Conservation (phyloP, 2,888 invertebrate species). For the Latrodectus elegans region DNA sequence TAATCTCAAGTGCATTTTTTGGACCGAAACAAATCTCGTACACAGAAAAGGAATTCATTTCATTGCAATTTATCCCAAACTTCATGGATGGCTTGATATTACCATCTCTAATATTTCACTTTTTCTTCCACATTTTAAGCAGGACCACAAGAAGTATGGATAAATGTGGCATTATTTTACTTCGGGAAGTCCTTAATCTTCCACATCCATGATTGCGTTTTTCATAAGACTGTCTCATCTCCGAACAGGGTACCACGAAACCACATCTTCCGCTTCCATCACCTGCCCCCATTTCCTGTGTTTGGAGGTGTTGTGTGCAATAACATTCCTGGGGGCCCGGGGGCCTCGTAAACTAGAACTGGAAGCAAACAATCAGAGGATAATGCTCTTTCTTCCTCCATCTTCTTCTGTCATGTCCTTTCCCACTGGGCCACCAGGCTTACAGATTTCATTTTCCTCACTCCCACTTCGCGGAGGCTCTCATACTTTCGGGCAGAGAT, state of each 20-base stretch:
- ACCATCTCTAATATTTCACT: too few relatives aligned
- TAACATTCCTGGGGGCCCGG: slow-evolving; percentile 26
- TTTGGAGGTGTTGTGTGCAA: slow-evolving; percentile 29
- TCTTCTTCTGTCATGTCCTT: slow-evolving; percentile 11
- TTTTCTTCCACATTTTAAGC: too few relatives aligned
- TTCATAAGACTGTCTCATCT: slow-evolving; percentile 5
- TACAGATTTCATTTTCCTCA: slow-evolving; percentile 51
- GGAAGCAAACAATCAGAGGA: slow-evolving; percentile 53
- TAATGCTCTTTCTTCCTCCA: slow-evolving; percentile 38
- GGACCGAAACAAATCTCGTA: too few relatives aligned
- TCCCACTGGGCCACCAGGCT: slow-evolving; percentile 26
- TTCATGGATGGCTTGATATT: too few relatives aligned
- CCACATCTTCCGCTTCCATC: neutral
- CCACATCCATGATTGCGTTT: neutral
- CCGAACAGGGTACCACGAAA: neutral
- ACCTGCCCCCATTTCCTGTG: slow-evolving; percentile 7
- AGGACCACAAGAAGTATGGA: too few relatives aligned
- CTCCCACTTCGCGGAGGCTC: neutral
- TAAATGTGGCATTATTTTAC: neutral
- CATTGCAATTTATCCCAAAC: too few relatives aligned
- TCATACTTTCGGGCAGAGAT: neutral
- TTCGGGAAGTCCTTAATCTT: neutral
- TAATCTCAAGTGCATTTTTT: too few relatives aligned
- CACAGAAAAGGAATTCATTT: too few relatives aligned
- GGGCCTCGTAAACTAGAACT: slow-evolving; percentile 49